Base-by-base conservation (phyloP, 2,113 vertebrate genomes). In the Cinclus cinclus region DNA sequence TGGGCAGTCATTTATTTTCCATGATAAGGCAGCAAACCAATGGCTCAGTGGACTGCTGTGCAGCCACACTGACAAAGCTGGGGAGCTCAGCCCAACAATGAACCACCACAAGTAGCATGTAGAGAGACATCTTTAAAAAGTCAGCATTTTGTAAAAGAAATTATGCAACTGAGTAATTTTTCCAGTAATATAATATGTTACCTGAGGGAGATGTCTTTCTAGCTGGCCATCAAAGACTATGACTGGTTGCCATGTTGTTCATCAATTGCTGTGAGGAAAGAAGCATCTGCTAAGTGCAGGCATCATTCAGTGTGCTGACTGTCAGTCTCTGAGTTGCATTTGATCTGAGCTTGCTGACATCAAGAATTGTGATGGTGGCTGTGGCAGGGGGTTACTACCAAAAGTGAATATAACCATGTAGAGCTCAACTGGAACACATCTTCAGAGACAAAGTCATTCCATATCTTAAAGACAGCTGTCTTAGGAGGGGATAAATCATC, bases 11-110 rank as follows among this genome's bases (percentile, higher is more conserved):
- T 91, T 94, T 97, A 41, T 85, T 94, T 96, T 95, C 80, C 96
- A 80, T 90, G 78, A 94, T 93, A 83, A 1, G n/a, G 53, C 87
- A 94, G 75, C 94, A 97, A 96, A 92, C 74, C 79, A 95, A 9
- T 73, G 93, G 83, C 74, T 95, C 65, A 87, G 44, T 91, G 87
- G 90, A 71, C 93, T 85, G 53, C 83, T 94, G 85, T 83, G 83
- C 65, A 90, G 80, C 80, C n/a, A 64, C 67, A 23, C n/a, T 89
- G 93, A 59, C 0, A 5, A 82, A 94, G 44, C 69, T 85, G 52
- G 39, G 82, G 18, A 95, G 20, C 30, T 76, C 37, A 58, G 80
- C 30, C 47, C 59, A 81, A 21, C 83, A 31, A 24, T 52, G 25
- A 67, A 89, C 24, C 42, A 60, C 42, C 78, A 60, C 19, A 78